phyloP scores from a whole-genome alignment of 2,797 vertebrate species.

The Huso huso region DNA sequence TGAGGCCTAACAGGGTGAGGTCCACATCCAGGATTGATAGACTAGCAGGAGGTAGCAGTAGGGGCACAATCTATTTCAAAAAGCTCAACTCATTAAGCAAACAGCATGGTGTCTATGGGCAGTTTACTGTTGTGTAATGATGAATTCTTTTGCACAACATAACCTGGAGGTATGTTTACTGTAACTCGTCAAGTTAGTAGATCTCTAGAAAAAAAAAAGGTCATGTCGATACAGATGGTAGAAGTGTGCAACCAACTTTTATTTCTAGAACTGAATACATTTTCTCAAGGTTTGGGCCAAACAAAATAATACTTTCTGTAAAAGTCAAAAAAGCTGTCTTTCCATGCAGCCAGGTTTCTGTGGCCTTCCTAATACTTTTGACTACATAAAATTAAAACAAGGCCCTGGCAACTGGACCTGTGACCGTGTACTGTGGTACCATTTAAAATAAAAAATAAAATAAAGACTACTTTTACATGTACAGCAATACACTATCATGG shows the following conservation, averaged over 20 bases:
- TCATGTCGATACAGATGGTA: slow-evolving; percentile 1
- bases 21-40: slow-evolving; percentile 11
- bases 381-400: no score
- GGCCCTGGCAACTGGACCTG: no score
- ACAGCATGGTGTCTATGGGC: slow-evolving; percentile 67
- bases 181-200: slow-evolving; percentile 24
- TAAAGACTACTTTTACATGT: no score
- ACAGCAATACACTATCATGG: no score
- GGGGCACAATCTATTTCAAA: slow-evolving; percentile 48
- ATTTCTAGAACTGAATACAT: no score
- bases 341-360: no score
- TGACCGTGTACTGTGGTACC: no score
- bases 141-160: slow-evolving; percentile 55
- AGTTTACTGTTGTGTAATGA: slow-evolving; percentile 61
- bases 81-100: slow-evolving; percentile 59
- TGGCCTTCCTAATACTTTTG: no score
- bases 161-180: slow-evolving; percentile 41
- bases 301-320: no score
- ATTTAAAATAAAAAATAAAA: no score
- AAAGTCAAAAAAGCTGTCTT: no score
- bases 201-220: background rate
- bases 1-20: slow-evolving; percentile 42
- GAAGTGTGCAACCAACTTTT: background rate
- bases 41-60: slow-evolving; percentile 48
- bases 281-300: no score